Conservation (phyloP, 2,888 invertebrate species). For the Machimus rusticus region DNA sequence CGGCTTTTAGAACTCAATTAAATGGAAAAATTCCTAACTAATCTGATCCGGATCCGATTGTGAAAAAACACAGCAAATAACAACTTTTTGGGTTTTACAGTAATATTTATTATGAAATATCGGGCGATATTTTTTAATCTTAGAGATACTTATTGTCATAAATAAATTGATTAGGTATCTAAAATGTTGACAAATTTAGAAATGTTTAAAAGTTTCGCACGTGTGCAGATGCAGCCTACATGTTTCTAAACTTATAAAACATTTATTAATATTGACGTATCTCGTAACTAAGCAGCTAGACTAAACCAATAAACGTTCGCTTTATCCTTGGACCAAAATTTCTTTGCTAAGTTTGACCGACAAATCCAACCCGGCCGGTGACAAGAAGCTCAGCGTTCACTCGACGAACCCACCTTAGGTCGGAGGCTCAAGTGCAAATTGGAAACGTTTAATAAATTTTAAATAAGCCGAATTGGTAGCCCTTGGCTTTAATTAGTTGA, state of each 20-base stretch:
- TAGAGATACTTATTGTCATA: no score
- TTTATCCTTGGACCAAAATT: not conserved
- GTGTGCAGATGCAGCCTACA: not conserved
- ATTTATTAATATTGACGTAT: not conserved
- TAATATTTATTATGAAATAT: not conserved
- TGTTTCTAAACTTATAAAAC: not conserved
- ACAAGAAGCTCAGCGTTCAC: not conserved
- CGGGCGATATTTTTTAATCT: not conserved
- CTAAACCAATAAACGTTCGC: not conserved
- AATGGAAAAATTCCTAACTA: no score
- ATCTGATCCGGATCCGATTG: no score
- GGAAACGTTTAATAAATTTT: slow-evolving; percentile 2
- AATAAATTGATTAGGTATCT: no score
- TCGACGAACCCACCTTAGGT: not conserved
- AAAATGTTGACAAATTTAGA: not conserved
- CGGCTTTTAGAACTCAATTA: no score
- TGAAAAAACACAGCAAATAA: no score
- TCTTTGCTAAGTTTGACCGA: not conserved
- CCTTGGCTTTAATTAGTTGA: slow-evolving; percentile 8
- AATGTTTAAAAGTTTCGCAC: not conserved
- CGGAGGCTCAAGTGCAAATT: not conserved
- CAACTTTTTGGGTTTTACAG: no score
- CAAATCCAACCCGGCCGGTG: not conserved
- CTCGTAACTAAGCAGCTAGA: not conserved
- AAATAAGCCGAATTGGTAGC: not conserved